A percentile compares a stretch with the other conserved stretches of the same genome.
Evolutionary conservation across 2,113 vertebrate genomes (phyloP).

Genomic region (Myotis lucifugus): DNA sequence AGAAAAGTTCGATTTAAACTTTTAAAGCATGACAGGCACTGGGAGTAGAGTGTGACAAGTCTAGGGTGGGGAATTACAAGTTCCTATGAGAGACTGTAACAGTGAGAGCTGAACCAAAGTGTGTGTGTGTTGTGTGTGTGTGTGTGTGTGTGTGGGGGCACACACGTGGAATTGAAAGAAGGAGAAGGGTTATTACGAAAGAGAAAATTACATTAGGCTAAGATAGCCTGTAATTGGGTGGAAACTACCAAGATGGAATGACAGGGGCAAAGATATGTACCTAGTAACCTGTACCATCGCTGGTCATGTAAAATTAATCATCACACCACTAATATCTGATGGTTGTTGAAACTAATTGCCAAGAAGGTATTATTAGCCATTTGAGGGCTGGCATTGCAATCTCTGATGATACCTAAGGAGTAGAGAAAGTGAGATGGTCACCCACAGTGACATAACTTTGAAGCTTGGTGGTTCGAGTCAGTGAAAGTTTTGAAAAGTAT

Average conservation of each 20-base stretch:
- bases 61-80: not conserved
- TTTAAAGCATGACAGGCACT: not conserved
- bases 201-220: not conserved
- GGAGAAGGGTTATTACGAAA: not conserved
- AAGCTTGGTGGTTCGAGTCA: not conserved
- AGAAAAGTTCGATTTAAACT: not conserved
- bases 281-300: not conserved
- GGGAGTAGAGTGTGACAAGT: not conserved
- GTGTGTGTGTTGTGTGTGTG: not conserved
- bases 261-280: too few species aligned
- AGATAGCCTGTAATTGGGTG: not conserved
- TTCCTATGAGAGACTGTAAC: not conserved
- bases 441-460: not conserved
- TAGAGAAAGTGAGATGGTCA: not conserved
- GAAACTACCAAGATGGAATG: accelerated
- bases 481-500: not conserved
- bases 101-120: not conserved
- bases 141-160: not conserved
- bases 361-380: not conserved
- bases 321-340: not conserved
- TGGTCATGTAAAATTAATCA: not conserved
- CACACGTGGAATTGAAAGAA: not conserved
- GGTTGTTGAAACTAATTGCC: not conserved
- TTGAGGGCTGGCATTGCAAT: not conserved
- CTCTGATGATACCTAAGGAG: not conserved